Percentiles rank a stretch among this genome's conserved stretches.
These are phyloP conservation scores for Fregetta grallaria DNA, from an alignment of 2,113 vertebrate species.

Conservation along the genomic window DNA sequence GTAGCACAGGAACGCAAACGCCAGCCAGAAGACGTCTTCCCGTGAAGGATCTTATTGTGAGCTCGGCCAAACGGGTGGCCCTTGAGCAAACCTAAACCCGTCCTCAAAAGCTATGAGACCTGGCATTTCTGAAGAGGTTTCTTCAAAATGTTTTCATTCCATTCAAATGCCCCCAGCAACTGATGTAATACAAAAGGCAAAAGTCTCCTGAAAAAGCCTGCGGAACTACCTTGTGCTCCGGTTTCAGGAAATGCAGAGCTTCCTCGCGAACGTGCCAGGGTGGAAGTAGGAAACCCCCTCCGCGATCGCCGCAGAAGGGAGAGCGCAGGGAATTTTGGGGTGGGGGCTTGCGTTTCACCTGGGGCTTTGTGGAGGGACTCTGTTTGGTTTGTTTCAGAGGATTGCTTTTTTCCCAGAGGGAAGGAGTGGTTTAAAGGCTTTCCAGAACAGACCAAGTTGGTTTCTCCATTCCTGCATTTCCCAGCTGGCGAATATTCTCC, in stretches of 20 bases:
- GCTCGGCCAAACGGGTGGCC: neutral
- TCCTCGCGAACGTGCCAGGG: rapidly evolving
- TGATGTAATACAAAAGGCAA: neutral
- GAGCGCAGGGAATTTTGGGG: neutral
- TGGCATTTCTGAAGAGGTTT: neutral
- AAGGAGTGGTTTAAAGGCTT: neutral
- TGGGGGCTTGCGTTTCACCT: neutral
- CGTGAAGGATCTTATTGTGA: rapidly evolving
- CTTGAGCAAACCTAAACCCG: neutral
- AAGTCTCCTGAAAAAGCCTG: neutral
- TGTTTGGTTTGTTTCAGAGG: neutral
- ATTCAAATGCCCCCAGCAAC: neutral
- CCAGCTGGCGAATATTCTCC: neutral
- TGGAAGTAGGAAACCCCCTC: constrained; percentile 26
- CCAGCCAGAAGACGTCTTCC: neutral
- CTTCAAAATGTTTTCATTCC: neutral
- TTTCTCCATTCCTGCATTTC: neutral
- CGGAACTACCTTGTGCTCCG: neutral
- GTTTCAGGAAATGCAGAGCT: constrained; percentile 11
- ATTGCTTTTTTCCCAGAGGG: neutral
- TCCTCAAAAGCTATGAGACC: rapidly evolving
- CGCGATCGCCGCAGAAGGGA: rapidly evolving
- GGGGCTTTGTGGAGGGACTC: neutral
- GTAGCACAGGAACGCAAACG: neutral
- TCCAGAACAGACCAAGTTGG: neutral